A percentile compares a stretch with the other conserved stretches of the same genome.
Conservation (phyloP, 2,797 vertebrate species). For the Micropoecilia bifurca region DNA sequence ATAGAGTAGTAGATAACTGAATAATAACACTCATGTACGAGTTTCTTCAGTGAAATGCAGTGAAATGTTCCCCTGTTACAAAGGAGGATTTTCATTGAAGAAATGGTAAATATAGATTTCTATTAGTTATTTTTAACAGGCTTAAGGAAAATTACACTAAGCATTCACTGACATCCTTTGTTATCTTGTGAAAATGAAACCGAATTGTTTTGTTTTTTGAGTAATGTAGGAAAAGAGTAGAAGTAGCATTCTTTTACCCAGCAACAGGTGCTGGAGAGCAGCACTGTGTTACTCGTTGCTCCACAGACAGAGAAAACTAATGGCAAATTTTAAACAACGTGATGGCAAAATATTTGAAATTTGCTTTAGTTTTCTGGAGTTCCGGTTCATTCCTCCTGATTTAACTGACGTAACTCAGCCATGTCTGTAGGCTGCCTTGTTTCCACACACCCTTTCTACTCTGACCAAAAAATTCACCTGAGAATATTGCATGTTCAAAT, state of each 20-base stretch:
- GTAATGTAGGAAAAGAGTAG: neutral
- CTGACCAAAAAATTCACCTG: neutral
- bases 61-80: neutral
- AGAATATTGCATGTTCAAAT: neutral
- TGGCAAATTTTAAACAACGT: neutral
- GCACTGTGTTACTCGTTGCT: neutral
- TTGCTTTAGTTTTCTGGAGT: neutral
- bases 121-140: neutral
- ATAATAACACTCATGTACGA: neutral
- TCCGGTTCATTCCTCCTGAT: neutral
- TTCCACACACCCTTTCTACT: neutral
- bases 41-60: no score
- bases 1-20: neutral
- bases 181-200: neutral
- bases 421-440: neutral
- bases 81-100: neutral
- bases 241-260: neutral
- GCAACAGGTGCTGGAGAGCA: neutral
- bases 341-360: neutral
- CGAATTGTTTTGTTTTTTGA: neutral
- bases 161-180: neutral
- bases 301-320: neutral
- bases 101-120: neutral
- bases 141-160: neutral
- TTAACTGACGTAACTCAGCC: neutral